A percentile compares a stretch with the other conserved stretches of the same genome.
Conservation (phyloP, 2,888 invertebrate genomes). For the Scelioninae gen. 1 region DNA sequence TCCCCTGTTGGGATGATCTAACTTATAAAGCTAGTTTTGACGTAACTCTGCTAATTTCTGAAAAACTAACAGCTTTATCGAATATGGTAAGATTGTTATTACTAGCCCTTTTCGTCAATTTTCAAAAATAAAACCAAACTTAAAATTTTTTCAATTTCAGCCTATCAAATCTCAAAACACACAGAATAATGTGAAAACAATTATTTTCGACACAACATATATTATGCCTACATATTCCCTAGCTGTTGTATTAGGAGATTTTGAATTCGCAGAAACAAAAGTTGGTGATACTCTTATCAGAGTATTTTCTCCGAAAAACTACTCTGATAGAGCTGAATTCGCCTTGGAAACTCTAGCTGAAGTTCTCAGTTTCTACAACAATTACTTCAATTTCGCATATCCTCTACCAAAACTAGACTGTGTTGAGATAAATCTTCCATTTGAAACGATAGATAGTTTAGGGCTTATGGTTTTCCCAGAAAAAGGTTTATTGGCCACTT, state of each 20-base stretch:
- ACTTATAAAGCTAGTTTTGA: slow-evolving; percentile 21
- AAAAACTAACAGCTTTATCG: slow-evolving; percentile 18
- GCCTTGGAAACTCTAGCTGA: slow-evolving; percentile 4
- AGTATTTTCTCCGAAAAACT: slow-evolving; percentile 10
- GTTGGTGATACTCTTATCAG: not conserved
- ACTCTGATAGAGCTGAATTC: slow-evolving; percentile 5
- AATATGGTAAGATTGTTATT: slow-evolving; percentile 26
- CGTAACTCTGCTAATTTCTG: slow-evolving; percentile 5
- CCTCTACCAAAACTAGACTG: slow-evolving; percentile 44
- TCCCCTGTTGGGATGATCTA: slow-evolving; percentile 37
- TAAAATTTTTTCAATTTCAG: slow-evolving; percentile 18
- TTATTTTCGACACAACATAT: slow-evolving; percentile 40
- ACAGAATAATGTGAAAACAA: slow-evolving; percentile 10
- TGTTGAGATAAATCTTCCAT: not conserved
- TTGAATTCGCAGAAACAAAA: slow-evolving; percentile 15
- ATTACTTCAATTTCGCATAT: slow-evolving; percentile 18
- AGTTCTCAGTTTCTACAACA: slow-evolving; percentile 14
- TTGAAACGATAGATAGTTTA: slow-evolving; percentile 14
- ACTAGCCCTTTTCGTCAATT: not conserved
- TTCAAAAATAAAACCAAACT: not conserved
- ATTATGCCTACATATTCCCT: slow-evolving; percentile 34
- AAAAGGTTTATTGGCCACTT: not conserved
- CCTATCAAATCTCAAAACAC: slow-evolving; percentile 13
- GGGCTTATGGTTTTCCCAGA: slow-evolving; percentile 21
- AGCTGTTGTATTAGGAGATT: slow-evolving; percentile 31